These are phyloP conservation scores for Tylochromis polylepis DNA, from an alignment of 2,113 vertebrate genomes.

Conservation along the genomic window DNA sequence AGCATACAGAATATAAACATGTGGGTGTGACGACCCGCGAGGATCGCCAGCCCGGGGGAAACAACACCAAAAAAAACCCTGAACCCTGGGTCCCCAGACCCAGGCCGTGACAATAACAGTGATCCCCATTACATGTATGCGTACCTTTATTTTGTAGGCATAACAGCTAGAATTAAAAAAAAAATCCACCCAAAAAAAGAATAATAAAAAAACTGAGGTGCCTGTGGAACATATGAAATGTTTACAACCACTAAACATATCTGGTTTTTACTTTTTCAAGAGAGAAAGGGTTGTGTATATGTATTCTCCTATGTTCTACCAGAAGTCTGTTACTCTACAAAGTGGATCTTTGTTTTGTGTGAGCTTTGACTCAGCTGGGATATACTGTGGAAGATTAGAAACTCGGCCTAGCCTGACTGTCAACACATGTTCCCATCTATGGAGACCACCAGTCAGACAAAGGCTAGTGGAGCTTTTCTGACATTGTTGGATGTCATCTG, in stretches of 20 bases:
- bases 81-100: no score
- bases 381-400: neutral
- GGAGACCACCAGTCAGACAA: constrained; percentile 15
- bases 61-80: no score
- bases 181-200: neutral
- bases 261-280: neutral
- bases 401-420: neutral
- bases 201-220: neutral
- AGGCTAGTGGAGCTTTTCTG: constrained; percentile 19
- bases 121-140: neutral
- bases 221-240: neutral
- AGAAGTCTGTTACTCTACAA: neutral
- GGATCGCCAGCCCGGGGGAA: no score
- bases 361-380: neutral
- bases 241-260: neutral
- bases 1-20: no score
- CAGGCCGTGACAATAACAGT: no score
- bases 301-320: neutral
- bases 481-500: neutral
- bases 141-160: neutral
- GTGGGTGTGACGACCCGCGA: no score
- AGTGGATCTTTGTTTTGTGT: neutral
- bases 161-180: neutral
- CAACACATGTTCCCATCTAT: neutral
- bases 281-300: neutral